Evolutionary conservation across 2,113 vertebrate genomes (phyloP), one percentile per base, ranked within the genome.

Genomic region (Paralichthys olivaceus): DNA sequence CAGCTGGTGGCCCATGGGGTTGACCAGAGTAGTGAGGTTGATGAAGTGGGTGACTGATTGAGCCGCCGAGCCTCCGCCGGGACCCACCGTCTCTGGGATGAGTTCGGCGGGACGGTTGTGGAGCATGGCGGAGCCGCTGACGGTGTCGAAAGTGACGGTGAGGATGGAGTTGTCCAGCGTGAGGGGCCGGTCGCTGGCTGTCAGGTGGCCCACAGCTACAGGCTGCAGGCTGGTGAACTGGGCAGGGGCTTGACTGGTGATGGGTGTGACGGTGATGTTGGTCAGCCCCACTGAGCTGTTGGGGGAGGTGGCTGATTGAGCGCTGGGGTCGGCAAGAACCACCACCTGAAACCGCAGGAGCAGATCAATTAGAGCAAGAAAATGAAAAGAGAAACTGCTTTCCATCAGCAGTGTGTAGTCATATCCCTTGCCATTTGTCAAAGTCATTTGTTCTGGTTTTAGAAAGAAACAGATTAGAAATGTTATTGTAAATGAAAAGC

Each of bases 111-210:
- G 95, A 9, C 97, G 95, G 92, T 97, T 97, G 91, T 98, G 97
- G 62, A 99, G 89, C 95, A 98, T 92, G 75, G 97, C 95, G 0
- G 97, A 96, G 70, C 97, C 95, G 0, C 96, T 97, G 90, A 99
- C 96, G 0, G 97, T 91, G 84, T 99, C 97, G 12, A 99, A 99
- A 20, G 97, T 99, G 81, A 99, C 97, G 0, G 98, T 98, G 84
- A 99, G 95, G 87, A 99, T 99, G 15, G 97, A 98, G 92, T 95
- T 98, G 94, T 99, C 98, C 75, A 99, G 94, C 28, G 96, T 96
- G 63, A 99, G 90, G 59, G 98, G 96, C 20, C 96, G 95, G 22
- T 99, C 97, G 0, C 94, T 90, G 54, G 95, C 60, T 0, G 94
- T 82, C 64, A 98, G 94, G 79, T 97, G 97, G 25, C 97, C 93